These are phyloP conservation scores for Blastomussa wellsi DNA, from an alignment of 92 coral and sea anemone genomes.

Conservation along the genomic window DNA sequence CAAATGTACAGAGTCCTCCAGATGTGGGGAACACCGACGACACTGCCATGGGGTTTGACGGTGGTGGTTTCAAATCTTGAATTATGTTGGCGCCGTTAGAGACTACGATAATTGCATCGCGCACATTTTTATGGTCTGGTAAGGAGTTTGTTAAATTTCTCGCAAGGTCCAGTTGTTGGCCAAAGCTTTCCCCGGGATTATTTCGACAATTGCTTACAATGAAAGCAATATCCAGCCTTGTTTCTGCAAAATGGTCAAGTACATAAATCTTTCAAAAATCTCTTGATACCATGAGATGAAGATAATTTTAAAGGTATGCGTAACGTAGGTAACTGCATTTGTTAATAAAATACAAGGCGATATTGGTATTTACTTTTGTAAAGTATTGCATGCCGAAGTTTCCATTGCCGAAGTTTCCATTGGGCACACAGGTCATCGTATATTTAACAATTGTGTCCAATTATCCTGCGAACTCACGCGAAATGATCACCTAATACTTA, in stretches of 20 bases:
- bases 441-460: too few relatives aligned
- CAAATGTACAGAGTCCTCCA: slow-evolving; percentile 42
- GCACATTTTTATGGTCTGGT: slow-evolving; percentile 55
- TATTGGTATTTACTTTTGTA: too few relatives aligned
- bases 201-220: slow-evolving; percentile 68
- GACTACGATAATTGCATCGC: slow-evolving; percentile 60
- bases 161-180: slow-evolving; percentile 11
- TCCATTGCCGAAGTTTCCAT: too few relatives aligned
- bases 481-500: too few relatives aligned
- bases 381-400: too few relatives aligned
- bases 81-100: slow-evolving; percentile 59
- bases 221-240: slow-evolving; percentile 66
- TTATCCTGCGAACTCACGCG: too few relatives aligned
- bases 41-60: not conserved
- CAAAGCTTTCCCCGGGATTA: slow-evolving; percentile 27
- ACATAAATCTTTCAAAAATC: not conserved
- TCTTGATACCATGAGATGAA: not conserved
- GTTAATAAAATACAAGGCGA: too few relatives aligned
- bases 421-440: too few relatives aligned
- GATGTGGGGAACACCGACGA: not conserved
- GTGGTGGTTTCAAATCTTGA: slow-evolving; percentile 39
- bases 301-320: not conserved
- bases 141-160: slow-evolving; percentile 29
- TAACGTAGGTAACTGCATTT: not conserved
- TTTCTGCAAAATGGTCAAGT: slow-evolving; percentile 31